Evolutionary conservation across 2,888 invertebrate genomes (phyloP).

Genomic region (Euzetes globulus): DNA sequence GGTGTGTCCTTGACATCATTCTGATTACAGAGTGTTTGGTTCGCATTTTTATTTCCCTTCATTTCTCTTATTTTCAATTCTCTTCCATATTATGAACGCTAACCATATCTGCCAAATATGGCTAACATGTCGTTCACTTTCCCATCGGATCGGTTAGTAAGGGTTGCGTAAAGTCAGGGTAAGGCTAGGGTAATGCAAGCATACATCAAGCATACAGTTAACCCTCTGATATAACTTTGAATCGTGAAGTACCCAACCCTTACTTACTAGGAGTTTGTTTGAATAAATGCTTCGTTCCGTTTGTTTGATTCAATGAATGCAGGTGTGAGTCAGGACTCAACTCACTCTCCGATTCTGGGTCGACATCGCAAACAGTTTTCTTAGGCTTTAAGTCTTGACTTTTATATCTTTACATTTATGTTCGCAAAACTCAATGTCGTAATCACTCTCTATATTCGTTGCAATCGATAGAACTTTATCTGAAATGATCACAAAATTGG

Average conservation of each 20-base stretch:
- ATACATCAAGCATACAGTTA: conserved; percentile 3
- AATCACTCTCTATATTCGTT: no score
- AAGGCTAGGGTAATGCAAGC: conserved; percentile 7
- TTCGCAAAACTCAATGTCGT: not conserved
- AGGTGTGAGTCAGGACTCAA: conserved; percentile 13
- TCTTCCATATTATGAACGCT: conserved; percentile 1
- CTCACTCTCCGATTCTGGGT: not conserved
- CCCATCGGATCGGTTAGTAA: conserved; percentile 17
- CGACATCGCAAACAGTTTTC: not conserved
- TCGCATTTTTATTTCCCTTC: not conserved
- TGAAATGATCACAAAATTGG: no score
- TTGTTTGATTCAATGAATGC: conserved; percentile 21
- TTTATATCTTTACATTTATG: not conserved
- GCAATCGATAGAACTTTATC: no score
- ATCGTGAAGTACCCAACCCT: conserved; percentile 22
- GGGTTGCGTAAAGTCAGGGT: conserved; percentile 28
- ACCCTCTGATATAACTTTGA: not conserved
- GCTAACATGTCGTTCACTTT: conserved; percentile 23
- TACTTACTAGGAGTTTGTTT: not conserved
- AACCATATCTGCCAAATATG: not conserved
- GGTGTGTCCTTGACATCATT: conserved; percentile 19
- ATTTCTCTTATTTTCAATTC: conserved; percentile 17
- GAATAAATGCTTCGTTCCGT: conserved; percentile 28
- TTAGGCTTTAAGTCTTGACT: not conserved
- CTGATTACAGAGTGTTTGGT: not conserved